Base-by-base conservation (phyloP, 2,797 vertebrate species). In the Nyctibius grandis region DNA sequence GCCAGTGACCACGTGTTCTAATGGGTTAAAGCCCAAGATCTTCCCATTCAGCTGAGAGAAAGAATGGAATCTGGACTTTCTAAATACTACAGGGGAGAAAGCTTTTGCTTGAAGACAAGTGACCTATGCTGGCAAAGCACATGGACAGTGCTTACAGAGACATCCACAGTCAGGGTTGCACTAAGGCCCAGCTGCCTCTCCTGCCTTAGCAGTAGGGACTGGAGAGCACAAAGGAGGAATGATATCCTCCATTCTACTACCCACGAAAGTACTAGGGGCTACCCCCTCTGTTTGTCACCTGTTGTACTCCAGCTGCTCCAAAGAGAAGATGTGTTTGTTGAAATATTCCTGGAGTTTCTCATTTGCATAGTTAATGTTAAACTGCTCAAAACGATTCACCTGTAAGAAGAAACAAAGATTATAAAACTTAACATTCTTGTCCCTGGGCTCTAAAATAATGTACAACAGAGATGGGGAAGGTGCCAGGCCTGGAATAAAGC, bases 341-440 rank as follows among this genome's bases (percentile, higher is more conserved):
- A 99, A 99, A 94, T 99, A 99, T 85, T 99, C 99, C 97, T 99
- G 99, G 33, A 99, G 98, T 86, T 99, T 99, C 97, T 99, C 99
- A 31, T 99, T 99, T 95, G 99, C 99, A 10, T 99, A 99, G 97
- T 99, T 99, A 95, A 99, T 99, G 70, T 98, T 99, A 89, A 99
- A 99, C 98, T 99, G 99, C 95, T 99, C 99, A 94, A 99, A 99
- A 38, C 98, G 98, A 97, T 99, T 99, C 96, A 99, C 98, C 99
- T 99, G 88, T 68, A 64, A 88, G 57, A 92, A 96, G 80, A 97
- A 93, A 90, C 31, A 95, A 56, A 47, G 15, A 74, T 50, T 42
- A 80, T 26, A 56, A 85, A 84, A 85, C 40, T 77, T 89, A 42
- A 56, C 21, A n/a, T 65, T 78, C 14, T 50, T 85, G 21, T 59